Evolutionary conservation across 2,888 invertebrate species (phyloP).

Genomic region (Cotesia congregata): DNA sequence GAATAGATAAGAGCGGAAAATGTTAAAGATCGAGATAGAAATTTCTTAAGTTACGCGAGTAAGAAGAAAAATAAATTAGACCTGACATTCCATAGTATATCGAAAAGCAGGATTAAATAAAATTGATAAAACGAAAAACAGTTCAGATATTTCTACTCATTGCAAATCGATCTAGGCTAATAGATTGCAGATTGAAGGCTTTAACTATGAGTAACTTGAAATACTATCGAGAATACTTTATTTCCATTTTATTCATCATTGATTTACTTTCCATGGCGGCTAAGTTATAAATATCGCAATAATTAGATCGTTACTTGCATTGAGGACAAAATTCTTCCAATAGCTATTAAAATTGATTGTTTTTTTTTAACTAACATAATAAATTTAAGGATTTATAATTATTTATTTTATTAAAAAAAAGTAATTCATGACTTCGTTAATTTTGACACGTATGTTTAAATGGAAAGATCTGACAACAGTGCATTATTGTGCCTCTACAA

Average conservation of each 20-base stretch:
- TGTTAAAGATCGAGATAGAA: background rate
- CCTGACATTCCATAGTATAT: constrained; percentile 42
- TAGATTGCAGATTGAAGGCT: background rate
- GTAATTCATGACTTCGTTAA: no score
- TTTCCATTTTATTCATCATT: constrained; percentile 8
- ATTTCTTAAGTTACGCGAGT: background rate
- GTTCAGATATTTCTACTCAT: constrained; percentile 16
- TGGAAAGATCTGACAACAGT: no score
- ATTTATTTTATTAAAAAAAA: no score
- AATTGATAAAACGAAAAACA: constrained; percentile 9
- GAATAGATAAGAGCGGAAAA: background rate
- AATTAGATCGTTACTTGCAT: constrained; percentile 18
- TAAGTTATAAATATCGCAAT: background rate
- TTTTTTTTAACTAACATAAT: background rate
- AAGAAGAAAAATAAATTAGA: constrained; percentile 32
- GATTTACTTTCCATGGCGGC: background rate
- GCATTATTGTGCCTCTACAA: no score
- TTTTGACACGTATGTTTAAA: no score
- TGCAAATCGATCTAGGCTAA: constrained; percentile 14
- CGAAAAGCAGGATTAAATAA: constrained; percentile 11
- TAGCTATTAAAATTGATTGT: background rate
- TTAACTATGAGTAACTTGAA: background rate
- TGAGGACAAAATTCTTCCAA: background rate
- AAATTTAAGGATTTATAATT: no score
- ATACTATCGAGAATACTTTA: background rate